These are phyloP conservation scores for Listrodromus nycthemerus DNA, from an alignment of 2,888 invertebrate genomes.

Conservation along the genomic window DNA sequence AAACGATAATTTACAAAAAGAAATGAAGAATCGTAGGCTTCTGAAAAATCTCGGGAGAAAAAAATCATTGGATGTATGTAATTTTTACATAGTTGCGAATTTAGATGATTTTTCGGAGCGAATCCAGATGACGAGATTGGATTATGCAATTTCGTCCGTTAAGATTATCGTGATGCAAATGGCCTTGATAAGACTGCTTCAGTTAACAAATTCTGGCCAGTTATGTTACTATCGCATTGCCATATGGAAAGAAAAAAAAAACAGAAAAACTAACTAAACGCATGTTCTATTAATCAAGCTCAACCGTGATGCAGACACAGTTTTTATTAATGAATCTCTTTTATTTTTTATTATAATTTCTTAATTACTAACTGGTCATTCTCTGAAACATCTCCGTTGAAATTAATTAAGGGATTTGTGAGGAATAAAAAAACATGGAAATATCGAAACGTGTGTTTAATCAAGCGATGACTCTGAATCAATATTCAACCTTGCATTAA, in stretches of 20 bases:
- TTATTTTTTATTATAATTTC: neutral
- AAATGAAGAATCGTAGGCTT: too few relatives aligned
- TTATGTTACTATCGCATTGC: neutral
- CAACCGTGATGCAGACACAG: too few relatives aligned
- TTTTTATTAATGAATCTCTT: too few relatives aligned
- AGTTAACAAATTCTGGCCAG: neutral
- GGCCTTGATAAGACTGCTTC: neutral
- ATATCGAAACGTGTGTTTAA: too few relatives aligned
- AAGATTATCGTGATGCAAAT: conserved; percentile 17
- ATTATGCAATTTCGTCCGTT: conserved; percentile 24
- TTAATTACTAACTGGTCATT: neutral
- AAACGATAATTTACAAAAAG: neutral
- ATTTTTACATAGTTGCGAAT: too few relatives aligned
- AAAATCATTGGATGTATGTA: neutral
- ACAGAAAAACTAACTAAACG: neutral
- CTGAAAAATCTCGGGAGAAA: neutral
- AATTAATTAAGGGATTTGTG: too few relatives aligned
- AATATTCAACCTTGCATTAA: too few relatives aligned
- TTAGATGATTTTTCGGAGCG: neutral
- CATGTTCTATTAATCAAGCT: neutral
- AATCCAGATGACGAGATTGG: neutral
- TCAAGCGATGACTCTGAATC: too few relatives aligned
- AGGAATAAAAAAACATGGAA: too few relatives aligned
- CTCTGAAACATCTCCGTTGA: too few relatives aligned
- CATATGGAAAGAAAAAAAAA: neutral